Evolutionary conservation across 2,797 vertebrate genomes (phyloP).

Genomic region (Gymnodraco acuticeps): DNA sequence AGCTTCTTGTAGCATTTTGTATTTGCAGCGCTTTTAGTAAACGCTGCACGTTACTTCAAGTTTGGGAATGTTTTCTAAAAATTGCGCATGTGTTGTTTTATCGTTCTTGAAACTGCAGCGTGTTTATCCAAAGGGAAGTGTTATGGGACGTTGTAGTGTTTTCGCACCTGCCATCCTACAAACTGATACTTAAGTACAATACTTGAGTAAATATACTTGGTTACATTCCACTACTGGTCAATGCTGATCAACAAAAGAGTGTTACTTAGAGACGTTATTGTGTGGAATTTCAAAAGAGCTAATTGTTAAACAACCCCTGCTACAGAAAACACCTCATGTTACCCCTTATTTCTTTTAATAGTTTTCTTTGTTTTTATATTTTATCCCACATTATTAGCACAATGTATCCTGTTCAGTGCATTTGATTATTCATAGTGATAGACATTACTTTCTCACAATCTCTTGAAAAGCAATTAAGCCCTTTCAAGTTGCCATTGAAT

Average conservation of each 20-base stretch:
- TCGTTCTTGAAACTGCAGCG: too few species aligned
- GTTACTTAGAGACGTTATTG: background rate
- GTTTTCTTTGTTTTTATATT: background rate
- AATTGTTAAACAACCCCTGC: background rate
- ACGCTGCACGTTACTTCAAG: too few species aligned
- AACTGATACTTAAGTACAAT: too few species aligned
- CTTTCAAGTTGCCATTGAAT: conserved; percentile 71
- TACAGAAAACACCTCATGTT: background rate
- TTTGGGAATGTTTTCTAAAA: too few species aligned
- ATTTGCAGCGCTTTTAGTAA: too few species aligned
- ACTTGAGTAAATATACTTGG: too few species aligned
- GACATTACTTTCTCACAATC: conserved; percentile 55
- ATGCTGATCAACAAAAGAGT: background rate
- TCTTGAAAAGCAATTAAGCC: conserved; percentile 68
- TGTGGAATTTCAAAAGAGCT: background rate
- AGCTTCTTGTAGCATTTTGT: too few species aligned
- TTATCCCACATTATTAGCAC: conserved; percentile 14
- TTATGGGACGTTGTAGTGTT: too few species aligned
- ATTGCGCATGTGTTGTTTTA: too few species aligned
- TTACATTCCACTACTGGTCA: background rate
- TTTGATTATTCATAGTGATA: conserved; percentile 64
- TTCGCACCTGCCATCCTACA: too few species aligned
- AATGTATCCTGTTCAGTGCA: conserved; percentile 28
- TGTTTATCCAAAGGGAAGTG: too few species aligned
- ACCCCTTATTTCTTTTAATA: conserved; percentile 12